A percentile compares a stretch with the other conserved stretches of the same genome.
Evolutionary conservation across 2,113 vertebrate genomes (phyloP).

Genomic region (Leptodactylus fuscus): DNA sequence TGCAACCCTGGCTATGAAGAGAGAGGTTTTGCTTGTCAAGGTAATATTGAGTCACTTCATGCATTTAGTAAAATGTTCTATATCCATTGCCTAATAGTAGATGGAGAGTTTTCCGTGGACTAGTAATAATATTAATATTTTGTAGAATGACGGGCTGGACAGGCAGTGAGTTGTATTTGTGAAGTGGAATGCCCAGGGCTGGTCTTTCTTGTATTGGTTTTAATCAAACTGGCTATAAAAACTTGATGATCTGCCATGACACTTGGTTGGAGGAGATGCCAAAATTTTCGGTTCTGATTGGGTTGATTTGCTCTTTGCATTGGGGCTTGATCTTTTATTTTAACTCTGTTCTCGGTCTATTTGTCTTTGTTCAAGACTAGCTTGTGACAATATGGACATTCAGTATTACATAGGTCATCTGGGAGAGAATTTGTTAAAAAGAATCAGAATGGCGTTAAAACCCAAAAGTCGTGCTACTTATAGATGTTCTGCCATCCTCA

Average conservation of each 20-base stretch:
- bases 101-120: neutral
- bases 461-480: too few species aligned
- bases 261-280: neutral
- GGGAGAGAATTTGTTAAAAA: too few species aligned
- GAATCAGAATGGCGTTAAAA: too few species aligned
- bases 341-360: neutral
- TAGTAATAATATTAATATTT: neutral
- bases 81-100: neutral
- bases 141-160: neutral
- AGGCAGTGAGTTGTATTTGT: neutral
- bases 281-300: neutral
- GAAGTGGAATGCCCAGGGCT: neutral
- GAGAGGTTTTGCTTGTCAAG: conserved; percentile 89
- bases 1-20: conserved; percentile 94
- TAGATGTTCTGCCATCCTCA: too few species aligned
- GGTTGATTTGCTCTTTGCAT: neutral
- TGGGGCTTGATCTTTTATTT: neutral
- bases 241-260: neutral
- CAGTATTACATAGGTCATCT: too few species aligned
- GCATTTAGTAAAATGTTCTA: neutral
- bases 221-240: neutral
- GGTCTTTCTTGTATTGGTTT: neutral
- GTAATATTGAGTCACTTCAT: conserved; percentile 73
- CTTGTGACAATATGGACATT: too few species aligned
- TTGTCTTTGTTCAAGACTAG: too few species aligned